Conservation (phyloP, 2,113 vertebrate genomes). For the Ellobius talpinus region DNA sequence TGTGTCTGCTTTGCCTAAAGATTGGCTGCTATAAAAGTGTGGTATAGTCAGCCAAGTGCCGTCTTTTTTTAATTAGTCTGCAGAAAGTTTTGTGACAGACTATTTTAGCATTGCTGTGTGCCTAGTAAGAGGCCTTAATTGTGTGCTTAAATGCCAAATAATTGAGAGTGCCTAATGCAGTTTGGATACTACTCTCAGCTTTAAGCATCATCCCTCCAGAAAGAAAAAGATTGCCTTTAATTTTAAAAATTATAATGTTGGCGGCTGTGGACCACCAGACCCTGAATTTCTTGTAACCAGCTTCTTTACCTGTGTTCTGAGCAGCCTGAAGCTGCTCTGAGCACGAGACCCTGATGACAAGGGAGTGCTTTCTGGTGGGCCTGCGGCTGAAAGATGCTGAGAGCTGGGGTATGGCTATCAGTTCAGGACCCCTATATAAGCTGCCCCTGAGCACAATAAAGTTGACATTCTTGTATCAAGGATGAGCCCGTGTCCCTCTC, state of each 20-base stretch:
- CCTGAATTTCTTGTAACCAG: too few species aligned
- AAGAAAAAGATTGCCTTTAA: constrained; percentile 44
- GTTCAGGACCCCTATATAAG: too few species aligned
- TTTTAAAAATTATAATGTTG: constrained; percentile 17
- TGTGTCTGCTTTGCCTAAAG: constrained; percentile 68
- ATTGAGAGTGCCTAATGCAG: constrained; percentile 18
- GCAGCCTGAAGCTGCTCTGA: too few species aligned
- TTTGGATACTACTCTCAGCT: constrained; percentile 31
- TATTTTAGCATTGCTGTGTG: constrained; percentile 55
- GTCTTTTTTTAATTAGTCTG: constrained; percentile 72
- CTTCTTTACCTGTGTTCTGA: too few species aligned
- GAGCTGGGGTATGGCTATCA: too few species aligned
- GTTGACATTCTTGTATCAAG: too few species aligned
- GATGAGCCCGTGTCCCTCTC: too few species aligned
- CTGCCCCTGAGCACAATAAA: too few species aligned
- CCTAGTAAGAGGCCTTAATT: constrained; percentile 57
- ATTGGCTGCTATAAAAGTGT: constrained; percentile 75
- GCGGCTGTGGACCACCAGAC: too few species aligned
- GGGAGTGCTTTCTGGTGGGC: too few species aligned
- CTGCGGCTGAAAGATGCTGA: too few species aligned
- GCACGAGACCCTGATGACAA: too few species aligned
- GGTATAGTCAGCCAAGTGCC: constrained; percentile 64
- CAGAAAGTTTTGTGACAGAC: constrained; percentile 72
- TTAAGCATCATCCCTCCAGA: constrained; percentile 3
- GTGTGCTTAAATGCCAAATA: constrained; percentile 39